A percentile compares a stretch with the other conserved stretches of the same genome.
These are phyloP conservation scores for Colostygia pectinataria DNA, from an alignment of 2,888 invertebrate genomes.

Conservation along the genomic window DNA sequence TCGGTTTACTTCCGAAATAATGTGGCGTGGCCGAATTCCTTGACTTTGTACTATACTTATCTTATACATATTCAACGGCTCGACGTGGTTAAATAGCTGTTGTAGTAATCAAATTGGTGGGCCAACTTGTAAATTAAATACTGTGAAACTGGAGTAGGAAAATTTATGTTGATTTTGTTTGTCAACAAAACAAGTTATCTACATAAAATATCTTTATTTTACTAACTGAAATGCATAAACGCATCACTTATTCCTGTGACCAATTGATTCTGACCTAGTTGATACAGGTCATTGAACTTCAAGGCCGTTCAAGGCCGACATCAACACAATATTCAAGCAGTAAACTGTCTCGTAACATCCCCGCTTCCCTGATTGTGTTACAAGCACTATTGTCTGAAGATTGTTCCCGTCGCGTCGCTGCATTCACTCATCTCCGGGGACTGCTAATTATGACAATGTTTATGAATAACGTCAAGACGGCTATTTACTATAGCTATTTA, in stretches of 20 bases:
- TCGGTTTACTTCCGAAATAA: slow-evolving; percentile 27
- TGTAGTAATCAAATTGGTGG: slow-evolving; percentile 1
- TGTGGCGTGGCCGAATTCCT: slow-evolving; percentile 20
- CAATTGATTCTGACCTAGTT: too few species aligned
- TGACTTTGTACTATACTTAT: slow-evolving; percentile 10
- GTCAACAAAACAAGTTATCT: too few species aligned
- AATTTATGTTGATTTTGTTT: background rate
- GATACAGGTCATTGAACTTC: slow-evolving; percentile 14
- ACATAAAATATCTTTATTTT: too few species aligned
- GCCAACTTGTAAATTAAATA: background rate
- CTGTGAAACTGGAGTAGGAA: background rate
- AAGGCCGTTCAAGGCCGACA: slow-evolving; percentile 20
- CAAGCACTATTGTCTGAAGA: slow-evolving; percentile 18
- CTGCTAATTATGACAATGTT: background rate
- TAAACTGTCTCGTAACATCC: slow-evolving; percentile 19
- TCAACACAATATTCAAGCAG: slow-evolving; percentile 20
- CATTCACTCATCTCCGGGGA: slow-evolving; percentile 13
- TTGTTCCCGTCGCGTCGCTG: slow-evolving; percentile 17
- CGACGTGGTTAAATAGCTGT: background rate
- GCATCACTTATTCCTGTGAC: too few species aligned
- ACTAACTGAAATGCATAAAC: too few species aligned
- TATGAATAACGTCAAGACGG: background rate
- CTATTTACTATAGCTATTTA: too few species aligned
- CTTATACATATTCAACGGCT: background rate
- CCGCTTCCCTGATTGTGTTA: slow-evolving; percentile 22